Evolutionary conservation across 1,140 invertebrate genomes (phyloP).

Genomic region (Drosophila saltans): DNA sequence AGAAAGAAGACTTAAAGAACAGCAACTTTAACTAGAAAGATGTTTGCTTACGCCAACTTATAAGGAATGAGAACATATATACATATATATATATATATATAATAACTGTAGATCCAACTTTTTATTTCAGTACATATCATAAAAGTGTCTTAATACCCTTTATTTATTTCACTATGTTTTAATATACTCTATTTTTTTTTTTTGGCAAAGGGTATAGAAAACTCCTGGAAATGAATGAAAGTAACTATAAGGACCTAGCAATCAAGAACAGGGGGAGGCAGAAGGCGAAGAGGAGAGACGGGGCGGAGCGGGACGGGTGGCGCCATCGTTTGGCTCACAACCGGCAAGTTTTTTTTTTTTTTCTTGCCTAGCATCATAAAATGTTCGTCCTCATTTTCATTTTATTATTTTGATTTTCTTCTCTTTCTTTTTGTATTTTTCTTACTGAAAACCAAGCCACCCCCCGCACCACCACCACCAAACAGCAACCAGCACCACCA

Average conservation of each 20-base stretch:
- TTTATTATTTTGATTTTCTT: conserved; percentile 59
- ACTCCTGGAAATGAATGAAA: neutral
- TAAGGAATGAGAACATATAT: no score
- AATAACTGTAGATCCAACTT: no score
- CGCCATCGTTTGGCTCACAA: conserved; percentile 12
- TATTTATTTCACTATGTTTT: no score
- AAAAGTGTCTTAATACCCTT: no score
- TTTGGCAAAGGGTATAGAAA: neutral
- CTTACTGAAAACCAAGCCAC: neutral
- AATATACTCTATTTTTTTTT: no score
- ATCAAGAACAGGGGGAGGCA: neutral
- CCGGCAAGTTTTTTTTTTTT: conserved; percentile 32
- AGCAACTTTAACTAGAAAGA: no score
- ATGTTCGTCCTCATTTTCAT: conserved; percentile 60
- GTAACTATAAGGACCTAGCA: conserved; percentile 1
- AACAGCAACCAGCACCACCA: neutral
- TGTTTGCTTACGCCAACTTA: no score
- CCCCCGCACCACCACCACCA: neutral
- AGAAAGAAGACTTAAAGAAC: no score
- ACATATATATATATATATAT: no score
- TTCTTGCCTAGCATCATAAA: conserved; percentile 40
- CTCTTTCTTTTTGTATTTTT: conserved; percentile 2
- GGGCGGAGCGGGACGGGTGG: neutral
- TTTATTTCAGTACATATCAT: no score
- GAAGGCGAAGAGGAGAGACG: neutral